These are phyloP conservation scores for Himalopsyche tibetana DNA, from an alignment of 2,888 invertebrate genomes.

Conservation along the genomic window DNA sequence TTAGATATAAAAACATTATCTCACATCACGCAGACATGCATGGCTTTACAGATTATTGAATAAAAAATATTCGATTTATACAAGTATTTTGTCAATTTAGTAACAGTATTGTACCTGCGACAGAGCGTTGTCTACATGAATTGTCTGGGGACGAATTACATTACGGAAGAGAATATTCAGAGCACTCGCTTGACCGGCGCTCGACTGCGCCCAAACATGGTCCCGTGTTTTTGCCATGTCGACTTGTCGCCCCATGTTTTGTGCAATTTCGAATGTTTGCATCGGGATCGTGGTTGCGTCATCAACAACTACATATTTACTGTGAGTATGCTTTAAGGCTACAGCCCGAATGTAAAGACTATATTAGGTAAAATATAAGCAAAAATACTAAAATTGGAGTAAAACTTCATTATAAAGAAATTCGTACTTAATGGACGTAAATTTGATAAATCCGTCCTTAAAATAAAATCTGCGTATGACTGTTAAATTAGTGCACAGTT, in stretches of 20 bases:
- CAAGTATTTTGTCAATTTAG: too few species aligned
- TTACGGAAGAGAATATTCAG: conserved; percentile 42
- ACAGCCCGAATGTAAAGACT: background rate
- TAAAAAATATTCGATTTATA: too few species aligned
- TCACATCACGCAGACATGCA: too few species aligned
- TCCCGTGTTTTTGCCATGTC: conserved; percentile 36
- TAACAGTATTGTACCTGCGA: background rate
- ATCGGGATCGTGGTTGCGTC: conserved; percentile 9
- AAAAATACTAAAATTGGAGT: too few species aligned
- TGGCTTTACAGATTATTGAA: too few species aligned
- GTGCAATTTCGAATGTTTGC: conserved; percentile 38
- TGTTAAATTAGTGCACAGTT: too few species aligned
- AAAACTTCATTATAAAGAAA: too few species aligned
- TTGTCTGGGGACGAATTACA: conserved; percentile 1
- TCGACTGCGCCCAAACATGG: conserved; percentile 42
- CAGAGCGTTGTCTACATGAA: background rate
- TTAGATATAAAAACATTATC: too few species aligned
- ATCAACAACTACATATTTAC: conserved; percentile 24
- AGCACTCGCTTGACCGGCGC: conserved; percentile 37
- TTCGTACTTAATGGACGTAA: too few species aligned
- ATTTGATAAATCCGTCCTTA: too few species aligned
- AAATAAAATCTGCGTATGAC: too few species aligned
- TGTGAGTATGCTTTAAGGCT: background rate
- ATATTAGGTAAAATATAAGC: too few species aligned
- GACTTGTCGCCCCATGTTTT: conserved; percentile 39